These are phyloP conservation scores for Scopus umbretta DNA, from an alignment of 2,113 vertebrate genomes.

Conservation along the genomic window DNA sequence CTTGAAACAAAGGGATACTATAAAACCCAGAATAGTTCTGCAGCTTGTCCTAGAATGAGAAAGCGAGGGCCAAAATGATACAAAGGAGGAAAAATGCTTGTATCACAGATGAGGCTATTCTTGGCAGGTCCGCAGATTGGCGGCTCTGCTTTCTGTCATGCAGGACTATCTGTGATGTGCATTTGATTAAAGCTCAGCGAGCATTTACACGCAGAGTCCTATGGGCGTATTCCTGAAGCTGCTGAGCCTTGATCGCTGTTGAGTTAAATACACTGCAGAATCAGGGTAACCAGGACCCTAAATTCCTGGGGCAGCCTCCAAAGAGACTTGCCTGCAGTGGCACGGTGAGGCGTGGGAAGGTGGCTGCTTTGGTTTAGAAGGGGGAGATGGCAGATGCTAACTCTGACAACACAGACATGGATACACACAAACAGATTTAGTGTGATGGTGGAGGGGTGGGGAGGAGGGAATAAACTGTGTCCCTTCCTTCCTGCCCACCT, in stretches of 20 bases:
- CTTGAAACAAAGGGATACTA: not conserved
- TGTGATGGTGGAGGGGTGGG: not conserved
- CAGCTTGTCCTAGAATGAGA: not conserved
- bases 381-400: not conserved
- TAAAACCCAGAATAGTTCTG: not conserved
- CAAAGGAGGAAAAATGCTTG: not conserved
- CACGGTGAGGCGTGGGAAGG: not conserved
- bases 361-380: not conserved
- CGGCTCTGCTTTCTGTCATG: conserved; percentile 44
- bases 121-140: conserved; percentile 20
- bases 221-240: not conserved
- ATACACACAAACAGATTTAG: not conserved
- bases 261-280: not conserved
- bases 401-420: not conserved
- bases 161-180: conserved; percentile 12
- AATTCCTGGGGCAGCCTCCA: not conserved
- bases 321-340: not conserved
- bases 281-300: not conserved
- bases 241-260: not conserved
- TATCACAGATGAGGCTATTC: not conserved
- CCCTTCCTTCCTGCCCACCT: conserved; percentile 51
- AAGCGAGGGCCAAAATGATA: not conserved
- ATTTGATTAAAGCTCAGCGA: conserved; percentile 23
- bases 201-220: not conserved
- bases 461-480: conserved; percentile 21